These are phyloP conservation scores for Bombus vancouverensis DNA, from an alignment of 1,140 invertebrate species.

Conservation along the genomic window DNA sequence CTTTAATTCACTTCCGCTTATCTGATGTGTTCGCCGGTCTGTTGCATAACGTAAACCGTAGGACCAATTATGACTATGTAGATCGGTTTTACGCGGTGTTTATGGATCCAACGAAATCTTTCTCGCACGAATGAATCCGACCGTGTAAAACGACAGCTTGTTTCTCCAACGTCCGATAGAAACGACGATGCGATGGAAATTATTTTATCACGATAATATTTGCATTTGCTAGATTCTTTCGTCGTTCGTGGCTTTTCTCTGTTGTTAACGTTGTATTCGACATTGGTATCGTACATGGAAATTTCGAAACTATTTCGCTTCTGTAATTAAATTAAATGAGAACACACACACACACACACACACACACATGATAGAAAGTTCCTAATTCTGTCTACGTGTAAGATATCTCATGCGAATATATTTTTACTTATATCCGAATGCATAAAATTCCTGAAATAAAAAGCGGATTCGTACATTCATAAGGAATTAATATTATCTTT, in stretches of 20 bases:
- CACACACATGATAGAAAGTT: no score
- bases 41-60: slow-evolving; percentile 35
- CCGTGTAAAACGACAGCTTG: not conserved
- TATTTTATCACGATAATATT: not conserved
- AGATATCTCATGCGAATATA: not conserved
- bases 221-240: no score
- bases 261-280: fast-evolving
- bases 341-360: no score
- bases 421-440: fast-evolving
- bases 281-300: not conserved
- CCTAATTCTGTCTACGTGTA: not conserved
- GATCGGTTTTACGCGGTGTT: slow-evolving; percentile 44
- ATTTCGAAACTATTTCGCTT: no score
- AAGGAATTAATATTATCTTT: not conserved
- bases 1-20: slow-evolving; percentile 57
- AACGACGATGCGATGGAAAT: not conserved
- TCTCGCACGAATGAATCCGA: not conserved
- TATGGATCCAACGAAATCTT: slow-evolving; percentile 42
- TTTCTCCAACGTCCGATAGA: not conserved
- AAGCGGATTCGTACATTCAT: not conserved
- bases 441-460: not conserved
- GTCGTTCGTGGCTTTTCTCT: not conserved
- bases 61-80: slow-evolving; percentile 55
- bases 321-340: no score
- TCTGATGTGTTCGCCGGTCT: slow-evolving; percentile 53